Evolutionary conservation across 2,113 vertebrate genomes (phyloP), one percentile per base, ranked within the genome.

Genomic region (Alethe diademata): DNA sequence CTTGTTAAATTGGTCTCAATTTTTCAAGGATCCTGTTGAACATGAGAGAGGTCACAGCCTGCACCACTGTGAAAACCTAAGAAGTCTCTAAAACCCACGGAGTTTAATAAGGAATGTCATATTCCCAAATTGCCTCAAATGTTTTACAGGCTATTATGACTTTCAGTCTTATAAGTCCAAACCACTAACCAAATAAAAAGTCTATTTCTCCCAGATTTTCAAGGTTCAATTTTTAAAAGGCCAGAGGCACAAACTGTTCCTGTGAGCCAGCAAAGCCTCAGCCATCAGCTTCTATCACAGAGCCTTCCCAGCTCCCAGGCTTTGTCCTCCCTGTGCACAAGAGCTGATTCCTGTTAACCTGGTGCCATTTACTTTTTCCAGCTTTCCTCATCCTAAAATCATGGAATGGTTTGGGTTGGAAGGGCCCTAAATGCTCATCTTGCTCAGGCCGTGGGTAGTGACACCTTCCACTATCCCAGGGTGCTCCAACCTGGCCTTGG

Each of bases 131-230:
- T 13, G 0, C 56, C 71, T 82, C 54, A 29, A 42, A 61, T 38
- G 50, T 72, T 91, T 88, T 86, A 87, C n/a, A 91, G 81, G 40
- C 33, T 28, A 58, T 54, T 58, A 85, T 0, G 25, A 76, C 50
- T 94, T 70, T 7, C 35, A 10, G 60, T 43, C 92, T 61, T 62
- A 82, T 7, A 88, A 67, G 47, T 56, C 85, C 74, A 70, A 88
- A 89, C 26, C 45, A 53, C 78, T 62, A 89, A 89, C 20, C 84
- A 74, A 84, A 94, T 80, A 92, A 94, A 93, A 92, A 74, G 45
- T 64, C 91, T 74, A 28, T 74, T 96, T 91, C 62, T 50, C 53
- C 31, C 54, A 57, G n/a, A 82, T 73, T 93, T 90, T 51, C 70
- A 38, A 60, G 69, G 76, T 50, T 33, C 60, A 8, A 1, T 62